phyloP scores from a whole-genome alignment of 2,797 vertebrate species.

The Rousettus madagascariensis region DNA sequence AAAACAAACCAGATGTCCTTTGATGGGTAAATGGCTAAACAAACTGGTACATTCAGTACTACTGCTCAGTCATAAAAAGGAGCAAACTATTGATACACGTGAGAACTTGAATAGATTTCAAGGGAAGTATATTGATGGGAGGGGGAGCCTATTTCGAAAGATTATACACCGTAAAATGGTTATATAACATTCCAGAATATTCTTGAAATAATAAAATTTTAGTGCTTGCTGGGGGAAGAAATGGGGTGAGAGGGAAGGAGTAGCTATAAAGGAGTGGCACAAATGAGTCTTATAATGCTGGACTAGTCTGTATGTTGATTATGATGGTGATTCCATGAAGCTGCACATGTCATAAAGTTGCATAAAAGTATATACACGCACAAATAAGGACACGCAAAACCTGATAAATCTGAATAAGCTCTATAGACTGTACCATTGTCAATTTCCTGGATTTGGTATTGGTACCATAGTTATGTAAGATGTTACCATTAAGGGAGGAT shows the following conservation, averaged over 20 bases:
- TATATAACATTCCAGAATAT: neutral
- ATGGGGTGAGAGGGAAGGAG: neutral
- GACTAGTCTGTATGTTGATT: neutral
- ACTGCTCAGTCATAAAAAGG: neutral
- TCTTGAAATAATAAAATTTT: conserved; percentile 7
- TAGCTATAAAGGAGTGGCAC: neutral
- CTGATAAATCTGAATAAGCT: neutral
- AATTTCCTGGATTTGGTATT: neutral
- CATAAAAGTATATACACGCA: neutral
- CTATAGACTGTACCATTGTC: neutral
- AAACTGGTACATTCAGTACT: neutral
- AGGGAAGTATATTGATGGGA: neutral
- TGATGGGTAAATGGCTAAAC: neutral
- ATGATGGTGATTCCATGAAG: neutral
- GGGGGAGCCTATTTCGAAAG: neutral
- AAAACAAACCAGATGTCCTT: neutral
- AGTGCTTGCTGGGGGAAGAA: neutral
- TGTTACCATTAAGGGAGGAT: neutral
- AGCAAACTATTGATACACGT: neutral
- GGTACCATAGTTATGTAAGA: neutral
- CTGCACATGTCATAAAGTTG: neutral
- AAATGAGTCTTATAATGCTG: neutral
- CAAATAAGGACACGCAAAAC: neutral
- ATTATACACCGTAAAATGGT: neutral
- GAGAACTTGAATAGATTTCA: neutral